A percentile compares a stretch with the other conserved stretches of the same genome.
These are phyloP conservation scores for Halcyon chelicuti DNA, from an alignment of 2,797 vertebrate genomes.

Conservation along the genomic window DNA sequence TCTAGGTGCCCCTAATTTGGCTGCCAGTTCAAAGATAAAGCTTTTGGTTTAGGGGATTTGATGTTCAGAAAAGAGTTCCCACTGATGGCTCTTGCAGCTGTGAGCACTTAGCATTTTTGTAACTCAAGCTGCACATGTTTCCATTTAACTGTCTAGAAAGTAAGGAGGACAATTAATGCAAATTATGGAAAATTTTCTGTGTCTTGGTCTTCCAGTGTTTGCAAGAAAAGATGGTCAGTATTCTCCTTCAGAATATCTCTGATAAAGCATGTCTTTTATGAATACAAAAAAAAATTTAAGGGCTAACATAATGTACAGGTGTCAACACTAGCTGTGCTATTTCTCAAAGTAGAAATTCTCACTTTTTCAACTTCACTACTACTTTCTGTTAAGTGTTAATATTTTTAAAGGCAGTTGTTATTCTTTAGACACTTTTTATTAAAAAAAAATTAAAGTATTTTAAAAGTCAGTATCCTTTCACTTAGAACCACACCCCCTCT, in stretches of 20 bases:
- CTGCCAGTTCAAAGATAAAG: background rate
- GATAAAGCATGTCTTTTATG: background rate
- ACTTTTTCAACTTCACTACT: background rate
- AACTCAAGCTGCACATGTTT: background rate
- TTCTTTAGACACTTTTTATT: background rate
- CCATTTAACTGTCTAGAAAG: background rate
- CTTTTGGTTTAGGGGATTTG: background rate
- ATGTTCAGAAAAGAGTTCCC: background rate
- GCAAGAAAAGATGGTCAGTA: background rate
- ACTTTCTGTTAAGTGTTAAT: background rate
- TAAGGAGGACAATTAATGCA: background rate
- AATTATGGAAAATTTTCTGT: background rate
- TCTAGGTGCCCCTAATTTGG: background rate
- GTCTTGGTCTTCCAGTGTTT: background rate
- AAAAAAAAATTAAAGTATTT: background rate
- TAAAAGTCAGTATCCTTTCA: background rate
- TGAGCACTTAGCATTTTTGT: background rate
- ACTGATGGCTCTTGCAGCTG: background rate
- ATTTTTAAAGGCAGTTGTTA: background rate
- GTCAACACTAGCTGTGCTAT: background rate
- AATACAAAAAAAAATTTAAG: background rate
- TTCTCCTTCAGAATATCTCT: background rate
- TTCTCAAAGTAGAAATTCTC: background rate
- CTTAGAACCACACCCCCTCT: background rate
- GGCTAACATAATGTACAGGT: background rate